phyloP scores from a whole-genome alignment of 2,888 invertebrate species.

The Acronicta leporina region DNA sequence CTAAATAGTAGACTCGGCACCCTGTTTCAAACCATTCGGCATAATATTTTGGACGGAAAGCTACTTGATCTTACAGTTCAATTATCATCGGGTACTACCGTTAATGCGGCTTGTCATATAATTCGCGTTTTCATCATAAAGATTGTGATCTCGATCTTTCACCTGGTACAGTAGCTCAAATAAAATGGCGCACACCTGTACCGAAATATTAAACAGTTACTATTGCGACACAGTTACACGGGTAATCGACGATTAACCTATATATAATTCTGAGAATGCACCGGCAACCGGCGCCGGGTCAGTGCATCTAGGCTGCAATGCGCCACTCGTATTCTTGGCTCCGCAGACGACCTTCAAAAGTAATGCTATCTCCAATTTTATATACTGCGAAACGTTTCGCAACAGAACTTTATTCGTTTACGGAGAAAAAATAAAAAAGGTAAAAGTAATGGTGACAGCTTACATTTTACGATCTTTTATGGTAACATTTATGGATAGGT shows the following conservation, averaged over 20 bases:
- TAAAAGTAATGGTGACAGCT: slow-evolving; percentile 5
- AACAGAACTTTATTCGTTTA: slow-evolving; percentile 13
- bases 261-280: slow-evolving; percentile 55
- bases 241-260: slow-evolving; percentile 52
- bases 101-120: too few species aligned
- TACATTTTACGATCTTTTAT: slow-evolving; percentile 5
- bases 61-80: too few species aligned
- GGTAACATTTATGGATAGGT: too few species aligned
- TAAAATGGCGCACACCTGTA: not conserved
- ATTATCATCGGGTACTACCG: too few species aligned
- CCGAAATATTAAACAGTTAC: slow-evolving; percentile 11
- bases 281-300: slow-evolving; percentile 51
- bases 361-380: slow-evolving; percentile 35
- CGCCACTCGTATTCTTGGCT: slow-evolving; percentile 58
- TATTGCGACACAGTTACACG: slow-evolving; percentile 21
- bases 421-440: not conserved
- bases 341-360: slow-evolving; percentile 49
- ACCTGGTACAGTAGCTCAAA: too few species aligned
- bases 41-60: too few species aligned
- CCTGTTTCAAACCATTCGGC: slow-evolving; percentile 8
- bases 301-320: slow-evolving; percentile 65
- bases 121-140: too few species aligned
- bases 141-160: too few species aligned
- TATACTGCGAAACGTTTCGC: slow-evolving; percentile 23
- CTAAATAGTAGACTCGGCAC: too few species aligned